Percentiles rank a stretch among this genome's conserved stretches.
Conservation (phyloP, 2,797 vertebrate species). For the Chiroxiphia lanceolata region DNA sequence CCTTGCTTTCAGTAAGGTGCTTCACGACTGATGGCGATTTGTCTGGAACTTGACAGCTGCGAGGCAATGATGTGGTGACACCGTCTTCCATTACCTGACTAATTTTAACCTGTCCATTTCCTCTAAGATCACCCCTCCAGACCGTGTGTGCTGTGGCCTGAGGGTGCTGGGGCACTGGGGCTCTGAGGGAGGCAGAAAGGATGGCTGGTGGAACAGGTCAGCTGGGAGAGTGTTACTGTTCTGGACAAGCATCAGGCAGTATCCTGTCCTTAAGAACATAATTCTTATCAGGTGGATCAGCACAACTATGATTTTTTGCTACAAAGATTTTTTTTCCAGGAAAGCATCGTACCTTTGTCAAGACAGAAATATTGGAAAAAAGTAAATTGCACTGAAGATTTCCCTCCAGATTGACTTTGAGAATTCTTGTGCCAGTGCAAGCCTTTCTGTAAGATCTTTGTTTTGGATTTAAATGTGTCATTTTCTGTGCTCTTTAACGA, state of each 20-base stretch:
- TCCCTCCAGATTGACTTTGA: not conserved
- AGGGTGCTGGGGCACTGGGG: not conserved
- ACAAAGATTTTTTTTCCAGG: not conserved
- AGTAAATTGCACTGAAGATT: not conserved
- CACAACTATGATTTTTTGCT: not conserved
- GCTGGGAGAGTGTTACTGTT: not conserved
- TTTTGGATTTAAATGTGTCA: not conserved
- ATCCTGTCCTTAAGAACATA: not conserved
- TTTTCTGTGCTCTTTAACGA: not conserved
- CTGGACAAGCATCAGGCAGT: not conserved
- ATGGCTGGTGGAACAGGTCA: not conserved
- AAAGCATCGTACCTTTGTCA: not conserved
- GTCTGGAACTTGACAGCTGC: not conserved
- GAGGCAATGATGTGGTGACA: not conserved
- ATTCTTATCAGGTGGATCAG: not conserved
- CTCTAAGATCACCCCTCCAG: not conserved
- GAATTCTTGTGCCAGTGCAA: not conserved
- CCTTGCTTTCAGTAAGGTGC: not conserved
- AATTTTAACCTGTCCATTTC: not conserved
- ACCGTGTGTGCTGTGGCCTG: accelerated
- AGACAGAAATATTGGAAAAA: not conserved
- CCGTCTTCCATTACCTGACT: not conserved
- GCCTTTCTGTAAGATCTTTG: not conserved
- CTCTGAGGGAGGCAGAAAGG: not conserved
- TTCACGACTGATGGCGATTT: not conserved